Percentiles rank a stretch among this genome's conserved stretches.
Evolutionary conservation across 2,888 invertebrate species (phyloP).

Genomic region (Eristalinus aeneus): DNA sequence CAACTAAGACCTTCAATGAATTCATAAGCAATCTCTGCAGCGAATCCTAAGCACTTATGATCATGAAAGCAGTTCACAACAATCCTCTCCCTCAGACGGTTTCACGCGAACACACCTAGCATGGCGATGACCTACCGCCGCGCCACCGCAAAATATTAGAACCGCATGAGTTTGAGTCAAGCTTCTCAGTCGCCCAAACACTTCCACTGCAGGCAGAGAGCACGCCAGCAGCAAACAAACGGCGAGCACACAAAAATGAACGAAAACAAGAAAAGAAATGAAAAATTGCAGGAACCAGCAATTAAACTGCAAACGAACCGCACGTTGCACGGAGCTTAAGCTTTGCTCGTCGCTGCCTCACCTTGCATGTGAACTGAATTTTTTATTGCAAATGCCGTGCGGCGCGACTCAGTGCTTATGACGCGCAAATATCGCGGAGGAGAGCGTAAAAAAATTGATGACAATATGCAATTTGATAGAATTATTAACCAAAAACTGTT

Average conservation of each 20-base stretch:
- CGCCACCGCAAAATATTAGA: neutral
- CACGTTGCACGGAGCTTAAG: slow-evolving; percentile 50
- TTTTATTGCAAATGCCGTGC: slow-evolving; percentile 30
- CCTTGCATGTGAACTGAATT: slow-evolving; percentile 62
- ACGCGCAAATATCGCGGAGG: neutral
- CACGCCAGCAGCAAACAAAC: neutral
- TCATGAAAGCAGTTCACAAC: neutral
- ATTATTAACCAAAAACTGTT: slow-evolving; percentile 29
- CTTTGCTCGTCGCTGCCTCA: slow-evolving; percentile 32
- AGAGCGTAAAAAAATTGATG: slow-evolving; percentile 16
- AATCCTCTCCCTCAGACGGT: neutral
- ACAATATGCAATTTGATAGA: slow-evolving; percentile 64
- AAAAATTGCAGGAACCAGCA: slow-evolving; percentile 65
- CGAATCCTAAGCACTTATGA: neutral
- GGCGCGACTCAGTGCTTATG: slow-evolving; percentile 3
- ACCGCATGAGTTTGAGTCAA: too few species aligned
- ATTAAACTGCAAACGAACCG: slow-evolving; percentile 63
- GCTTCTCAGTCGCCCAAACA: too few species aligned
- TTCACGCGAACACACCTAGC: neutral
- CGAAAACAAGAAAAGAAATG: slow-evolving; percentile 26
- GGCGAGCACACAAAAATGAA: slow-evolving; percentile 4
- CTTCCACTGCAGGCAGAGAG: neutral
- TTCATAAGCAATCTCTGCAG: neutral
- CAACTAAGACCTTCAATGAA: neutral
- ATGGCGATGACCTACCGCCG: neutral